Evolutionary conservation across 2,888 invertebrate species (phyloP).

Genomic region (Tineola bisselliella): DNA sequence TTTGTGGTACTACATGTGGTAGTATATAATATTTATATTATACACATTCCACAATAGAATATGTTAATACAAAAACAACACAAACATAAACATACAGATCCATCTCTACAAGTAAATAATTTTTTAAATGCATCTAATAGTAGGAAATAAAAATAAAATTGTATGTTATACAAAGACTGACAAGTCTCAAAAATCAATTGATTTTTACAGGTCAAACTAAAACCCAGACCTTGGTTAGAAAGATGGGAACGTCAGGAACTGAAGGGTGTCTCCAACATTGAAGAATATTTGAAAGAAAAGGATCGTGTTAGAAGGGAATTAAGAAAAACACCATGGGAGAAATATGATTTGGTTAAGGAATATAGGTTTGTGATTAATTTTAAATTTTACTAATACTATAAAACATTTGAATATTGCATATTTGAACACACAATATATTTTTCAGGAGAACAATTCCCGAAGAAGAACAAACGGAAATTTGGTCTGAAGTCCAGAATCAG

Average conservation of each 20-base stretch:
- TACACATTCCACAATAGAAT: too few species aligned
- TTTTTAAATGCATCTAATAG: too few species aligned
- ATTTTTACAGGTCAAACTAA: constrained; percentile 71
- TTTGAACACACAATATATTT: too few species aligned
- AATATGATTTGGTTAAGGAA: constrained; percentile 93
- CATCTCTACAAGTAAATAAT: too few species aligned
- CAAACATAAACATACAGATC: too few species aligned
- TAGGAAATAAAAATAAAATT: too few species aligned
- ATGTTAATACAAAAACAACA: too few species aligned
- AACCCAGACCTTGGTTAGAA: constrained; percentile 89
- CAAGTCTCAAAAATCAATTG: background rate
- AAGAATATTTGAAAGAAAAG: constrained; percentile 64
- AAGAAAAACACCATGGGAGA: constrained; percentile 80
- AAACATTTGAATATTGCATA: too few species aligned
- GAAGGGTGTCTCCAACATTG: constrained; percentile 75
- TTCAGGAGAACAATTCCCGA: constrained; percentile 81
- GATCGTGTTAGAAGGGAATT: constrained; percentile 62
- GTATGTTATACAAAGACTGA: too few species aligned
- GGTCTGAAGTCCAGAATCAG: constrained; percentile 81
- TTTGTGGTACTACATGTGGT: too few species aligned
- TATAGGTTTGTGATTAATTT: constrained; percentile 71
- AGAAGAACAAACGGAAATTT: constrained; percentile 88
- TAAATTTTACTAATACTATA: background rate
- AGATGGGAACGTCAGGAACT: constrained; percentile 86
- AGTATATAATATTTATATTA: too few species aligned